Evolutionary conservation across 2,797 vertebrate species (phyloP), one percentile per base, ranked within the genome.

Genomic region (Galaxias olidus): DNA sequence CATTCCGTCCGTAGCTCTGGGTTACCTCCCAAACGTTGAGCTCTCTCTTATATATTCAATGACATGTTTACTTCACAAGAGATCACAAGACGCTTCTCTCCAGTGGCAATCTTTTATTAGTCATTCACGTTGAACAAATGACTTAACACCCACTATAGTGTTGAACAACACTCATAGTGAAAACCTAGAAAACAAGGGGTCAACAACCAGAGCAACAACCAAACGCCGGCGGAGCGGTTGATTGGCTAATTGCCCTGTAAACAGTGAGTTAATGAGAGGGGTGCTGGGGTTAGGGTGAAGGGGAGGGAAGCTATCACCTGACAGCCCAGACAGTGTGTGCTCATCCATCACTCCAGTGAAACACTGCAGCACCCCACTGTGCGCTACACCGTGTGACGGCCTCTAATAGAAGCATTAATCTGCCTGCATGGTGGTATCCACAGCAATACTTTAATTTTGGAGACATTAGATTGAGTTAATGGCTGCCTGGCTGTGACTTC

Each of bases 391-490:
- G 86, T 86, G 77, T 84, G 86, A 85, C 42, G 82, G 85, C 75
- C 76, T 84, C 88, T 87, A 89, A 85, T 65, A 84, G 84, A 85
- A 79, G 80, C 87, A 89, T 90, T 88, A 86, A 90, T 88, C 83
- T 78, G 86, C 83, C 78, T 78, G 79, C 75, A 61, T 58, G 74
- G 85, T 68, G 83, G 86, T 85, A 87, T 83, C 78, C 77, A 76
- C 77, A 73, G 81, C 84, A 88, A 88, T 89, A 83, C 84, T 87
- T 90, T 89, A 87, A 90, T 91, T 91, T 90, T 86, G 80, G 81
- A 86, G 86, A 88, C 90, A 91, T 91, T 87, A 90, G 84, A 86
- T 90, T 90, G 88, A 91, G 83, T 90, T 89, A 89, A 86, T 87
- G 88, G 83, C 86, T 84, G 87, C 85, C 87, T 86, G 84, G 84